Percentiles rank a stretch among this genome's conserved stretches.
Evolutionary conservation across 1,140 invertebrate species (phyloP).

Genomic region (Papilio aristodemus): DNA sequence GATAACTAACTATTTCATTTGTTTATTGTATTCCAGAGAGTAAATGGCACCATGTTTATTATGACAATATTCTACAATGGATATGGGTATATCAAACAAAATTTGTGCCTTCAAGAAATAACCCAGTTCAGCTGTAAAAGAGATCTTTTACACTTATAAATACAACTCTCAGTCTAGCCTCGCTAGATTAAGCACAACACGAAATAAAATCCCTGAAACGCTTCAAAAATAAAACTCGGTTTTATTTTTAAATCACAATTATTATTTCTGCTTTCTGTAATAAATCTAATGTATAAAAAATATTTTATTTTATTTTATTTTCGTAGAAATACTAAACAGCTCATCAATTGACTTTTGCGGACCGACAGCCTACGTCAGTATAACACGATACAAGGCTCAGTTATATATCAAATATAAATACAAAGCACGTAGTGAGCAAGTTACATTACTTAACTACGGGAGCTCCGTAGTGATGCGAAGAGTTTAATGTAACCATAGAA

Average conservation of each 20-base stretch:
- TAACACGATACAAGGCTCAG: constrained; percentile 48
- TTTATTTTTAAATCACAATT: constrained; percentile 78
- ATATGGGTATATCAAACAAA: constrained; percentile 43
- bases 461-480: constrained; percentile 46
- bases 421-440: constrained; percentile 72
- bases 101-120: constrained; percentile 56
- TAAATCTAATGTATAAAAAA: constrained; percentile 74
- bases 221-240: constrained; percentile 80
- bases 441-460: constrained; percentile 46
- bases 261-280: constrained; percentile 63
- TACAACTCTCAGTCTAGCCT: constrained; percentile 66
- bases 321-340: constrained; percentile 57
- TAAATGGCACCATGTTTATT: constrained; percentile 76
- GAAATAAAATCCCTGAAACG: constrained; percentile 72
- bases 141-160: constrained; percentile 61
- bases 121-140: constrained; percentile 44
- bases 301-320: constrained; percentile 51
- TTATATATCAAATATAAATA: constrained; percentile 53
- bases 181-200: constrained; percentile 76
- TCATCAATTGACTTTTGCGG: constrained; percentile 72
- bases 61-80: constrained; percentile 66
- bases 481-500: too few species aligned
- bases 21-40: constrained; percentile 65
- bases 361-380: constrained; percentile 43
- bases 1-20: constrained; percentile 69